Percentiles rank a stretch among this genome's conserved stretches.
Evolutionary conservation across 2,888 invertebrate genomes (phyloP).

Genomic region (Ichneumoninae sp.): DNA sequence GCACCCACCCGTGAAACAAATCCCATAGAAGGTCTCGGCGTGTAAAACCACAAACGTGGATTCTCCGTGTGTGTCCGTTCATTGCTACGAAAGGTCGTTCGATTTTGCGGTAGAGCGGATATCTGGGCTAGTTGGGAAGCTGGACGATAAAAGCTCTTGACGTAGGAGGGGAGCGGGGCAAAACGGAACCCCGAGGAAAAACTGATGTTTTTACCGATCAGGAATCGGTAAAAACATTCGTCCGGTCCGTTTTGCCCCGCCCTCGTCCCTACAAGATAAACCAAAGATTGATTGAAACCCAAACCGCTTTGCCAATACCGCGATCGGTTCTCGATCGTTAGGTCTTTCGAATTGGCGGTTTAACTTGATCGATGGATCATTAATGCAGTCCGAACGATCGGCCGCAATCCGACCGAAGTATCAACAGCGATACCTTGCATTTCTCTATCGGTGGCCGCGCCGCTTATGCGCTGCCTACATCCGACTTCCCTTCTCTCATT

Average conservation of each 20-base stretch:
- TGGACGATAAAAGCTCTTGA: conserved; percentile 9
- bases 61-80: conserved; percentile 22
- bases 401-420: conserved; percentile 3
- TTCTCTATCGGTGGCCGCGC: not conserved
- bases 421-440: conserved; percentile 14
- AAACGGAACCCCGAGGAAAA: not conserved
- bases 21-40: conserved; percentile 50
- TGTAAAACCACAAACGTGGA: conserved; percentile 31
- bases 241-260: not conserved
- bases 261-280: not conserved
- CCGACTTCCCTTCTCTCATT: conserved; percentile 63
- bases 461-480: conserved; percentile 44
- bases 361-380: conserved; percentile 35
- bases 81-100: conserved; percentile 49
- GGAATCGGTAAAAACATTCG: not conserved
- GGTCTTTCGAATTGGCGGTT: conserved; percentile 11
- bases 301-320: not conserved
- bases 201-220: not conserved
- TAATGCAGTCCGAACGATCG: not conserved
- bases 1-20: conserved; percentile 61
- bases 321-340: conserved; percentile 3
- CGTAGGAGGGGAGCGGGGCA: not conserved
- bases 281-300: conserved; percentile 9
- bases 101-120: conserved; percentile 51
- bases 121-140: conserved; percentile 49